Base-by-base conservation (phyloP, 2,797 vertebrate species). In the Chrysolophus pictus region DNA sequence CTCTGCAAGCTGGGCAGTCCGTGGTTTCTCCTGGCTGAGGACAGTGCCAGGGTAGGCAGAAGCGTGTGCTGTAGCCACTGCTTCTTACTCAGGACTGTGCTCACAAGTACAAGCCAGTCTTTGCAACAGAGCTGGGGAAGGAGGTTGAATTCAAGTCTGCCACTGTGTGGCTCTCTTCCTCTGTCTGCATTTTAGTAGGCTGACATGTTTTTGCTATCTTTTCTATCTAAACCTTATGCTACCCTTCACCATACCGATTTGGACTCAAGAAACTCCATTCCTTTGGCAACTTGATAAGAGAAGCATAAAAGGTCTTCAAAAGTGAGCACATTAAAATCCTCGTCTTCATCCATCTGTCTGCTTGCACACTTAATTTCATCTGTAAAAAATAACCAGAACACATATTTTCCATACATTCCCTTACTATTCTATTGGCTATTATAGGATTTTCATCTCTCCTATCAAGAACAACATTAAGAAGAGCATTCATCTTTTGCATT, bases 221-320 rank as follows among this genome's bases (percentile, higher is more conserved):
- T 82, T 60, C 59, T 47, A 6, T 46, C 53, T 60, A n/a, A 86
- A 81, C 37, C 11, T 4, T 49, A 91, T 90, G 41, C 24, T 76
- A 69, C 59, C 62, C 69, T 83, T 65, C 63, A 44, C 35, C 98
- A 95, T 98, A 99, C 99, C 87, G 98, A 99, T 97, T 98, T 99
- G 81, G 98, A 98, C 85, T 98, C 98, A 69, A 99, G 98, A 95
- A 99, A 99, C 94, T 99, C 99, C 99, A 99, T 99, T 94, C 99
- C 99, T 97, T 98, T 99, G 95, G 99, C 99, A 96, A 99, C 98
- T 98, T 99, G 99, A 78, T 98, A 98, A 24, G 99, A 98, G 92
- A 99, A 99, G 95, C 97, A 98, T 86, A 99, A 98, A 75, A 99
- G 98, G 91, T 99, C 99, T 77, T 98, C 98, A 88, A 99, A 99